These are phyloP conservation scores for Drosophila varians DNA, from an alignment of 1,140 invertebrate species.

Conservation along the genomic window DNA sequence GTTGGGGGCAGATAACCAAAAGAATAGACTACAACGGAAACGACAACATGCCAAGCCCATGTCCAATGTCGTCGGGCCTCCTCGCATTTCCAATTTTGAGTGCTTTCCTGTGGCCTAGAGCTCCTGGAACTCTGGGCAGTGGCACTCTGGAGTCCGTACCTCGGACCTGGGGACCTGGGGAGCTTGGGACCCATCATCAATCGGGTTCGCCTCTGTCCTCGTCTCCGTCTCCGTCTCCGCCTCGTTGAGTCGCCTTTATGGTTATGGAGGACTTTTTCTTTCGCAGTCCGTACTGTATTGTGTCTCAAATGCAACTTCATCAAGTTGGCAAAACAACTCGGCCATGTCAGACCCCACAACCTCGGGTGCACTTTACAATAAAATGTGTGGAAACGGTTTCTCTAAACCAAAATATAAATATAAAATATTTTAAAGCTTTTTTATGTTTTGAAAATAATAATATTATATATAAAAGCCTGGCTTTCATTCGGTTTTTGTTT, in stretches of 20 bases:
- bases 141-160: background rate
- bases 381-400: background rate
- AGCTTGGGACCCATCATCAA: conserved; percentile 56
- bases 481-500: no score
- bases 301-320: conserved; percentile 74
- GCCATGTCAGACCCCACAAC: conserved; percentile 7
- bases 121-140: background rate
- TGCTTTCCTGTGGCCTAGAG: conserved; percentile 22
- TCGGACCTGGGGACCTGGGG: background rate
- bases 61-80: conserved; percentile 28
- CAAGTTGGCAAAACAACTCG: conserved; percentile 33
- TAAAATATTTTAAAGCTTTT: background rate
- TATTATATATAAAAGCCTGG: no score
- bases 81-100: conserved; percentile 69
- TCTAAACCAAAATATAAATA: background rate
- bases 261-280: conserved; percentile 59
- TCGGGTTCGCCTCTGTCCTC: conserved; percentile 36
- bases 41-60: conserved; percentile 60
- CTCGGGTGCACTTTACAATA: conserved; percentile 10
- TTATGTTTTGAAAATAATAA: conserved; percentile 8
- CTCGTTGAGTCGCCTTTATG: conserved; percentile 69
- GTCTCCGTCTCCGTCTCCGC: conserved; percentile 34
- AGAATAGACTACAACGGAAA: conserved; percentile 44
- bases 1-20: background rate
- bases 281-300: conserved; percentile 70